Base-by-base conservation (phyloP, 2,888 invertebrate species). In the Drosophila colorata region DNA sequence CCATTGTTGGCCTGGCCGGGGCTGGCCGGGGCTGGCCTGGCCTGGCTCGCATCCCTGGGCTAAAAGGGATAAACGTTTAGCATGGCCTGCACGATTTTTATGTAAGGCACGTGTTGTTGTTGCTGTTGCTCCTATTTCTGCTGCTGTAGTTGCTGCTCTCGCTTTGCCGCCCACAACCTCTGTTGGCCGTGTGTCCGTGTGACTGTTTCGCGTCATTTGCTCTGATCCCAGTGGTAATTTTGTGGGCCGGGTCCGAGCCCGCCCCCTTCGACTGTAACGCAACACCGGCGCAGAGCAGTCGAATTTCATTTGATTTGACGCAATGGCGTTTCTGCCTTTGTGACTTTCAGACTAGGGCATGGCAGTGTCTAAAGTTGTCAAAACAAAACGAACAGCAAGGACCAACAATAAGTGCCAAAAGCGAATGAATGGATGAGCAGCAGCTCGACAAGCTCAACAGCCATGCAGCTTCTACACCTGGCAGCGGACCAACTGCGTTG, bases 41-140 rank as follows among this genome's bases (percentile, higher is more conserved):
- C 7, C 6, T 25, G 25, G 25, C 8, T 55, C 33, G 41, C 48
- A 55, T 79, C 78, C 81, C 77, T 80, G 77, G 86, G 89, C 89
- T 84, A 82, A 84, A 87, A 86, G 87, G 88, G 87, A 89, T 82
- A 91, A 91, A 89, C 91, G 89, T 90, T 90, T 90, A 90, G 87
- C 91, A 84, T 80, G 82, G 83, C 80, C 81, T 70, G 79, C 83
- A 84, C 87, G 84, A 86, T 78, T 87, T 87, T 75, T 80, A 69
- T 74, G 81, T 78, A 49, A 53, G 67, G 69, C 53, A 68, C 67
- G 77, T 78, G 69, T 74, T 74, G 74, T 77, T 74, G 66, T 60
- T 80, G 58, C 55, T 56, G 28, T 38, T 67, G 16, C 9, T 61
- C 23, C 1, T 48, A 13, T 38, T 55, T 38, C 33, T 38, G 31